Percentiles rank a stretch among this genome's conserved stretches.
These are phyloP conservation scores for Hydrophis major DNA, from an alignment of 2,797 vertebrate species.

Conservation along the genomic window DNA sequence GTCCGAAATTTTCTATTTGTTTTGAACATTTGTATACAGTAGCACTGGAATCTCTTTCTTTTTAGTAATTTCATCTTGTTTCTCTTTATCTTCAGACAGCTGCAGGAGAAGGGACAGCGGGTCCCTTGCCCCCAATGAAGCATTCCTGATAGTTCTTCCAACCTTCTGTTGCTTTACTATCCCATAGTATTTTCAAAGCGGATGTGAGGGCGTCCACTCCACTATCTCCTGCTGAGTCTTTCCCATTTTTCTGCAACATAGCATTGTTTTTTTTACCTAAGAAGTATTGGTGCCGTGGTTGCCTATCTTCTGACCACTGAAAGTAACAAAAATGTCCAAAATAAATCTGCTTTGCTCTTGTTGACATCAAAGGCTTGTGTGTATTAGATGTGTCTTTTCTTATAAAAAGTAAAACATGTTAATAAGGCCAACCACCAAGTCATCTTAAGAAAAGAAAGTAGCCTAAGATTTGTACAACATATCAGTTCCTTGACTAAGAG, in stretches of 20 bases:
- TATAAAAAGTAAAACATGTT: not conserved
- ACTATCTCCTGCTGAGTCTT: not conserved
- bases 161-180: not conserved
- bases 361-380: not conserved
- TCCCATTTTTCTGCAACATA: not conserved
- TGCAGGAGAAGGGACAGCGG: not conserved
- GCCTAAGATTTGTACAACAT: not conserved
- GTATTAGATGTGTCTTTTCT: not conserved
- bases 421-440: not conserved
- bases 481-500: not conserved
- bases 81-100: not conserved
- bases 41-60: not conserved
- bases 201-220: not conserved
- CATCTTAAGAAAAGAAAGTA: not conserved
- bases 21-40: not conserved
- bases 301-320: not conserved
- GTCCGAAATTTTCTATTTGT: not conserved
- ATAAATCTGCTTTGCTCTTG: slow-evolving; percentile 23
- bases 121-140: not conserved
- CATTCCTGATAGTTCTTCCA: not conserved
- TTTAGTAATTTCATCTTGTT: not conserved
- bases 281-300: slow-evolving; percentile 28
- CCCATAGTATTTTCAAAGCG: not conserved
- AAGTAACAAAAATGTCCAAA: not conserved
- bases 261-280: not conserved